Conservation (phyloP, 1,140 invertebrate species). For the Oedothorax gibbosus region DNA sequence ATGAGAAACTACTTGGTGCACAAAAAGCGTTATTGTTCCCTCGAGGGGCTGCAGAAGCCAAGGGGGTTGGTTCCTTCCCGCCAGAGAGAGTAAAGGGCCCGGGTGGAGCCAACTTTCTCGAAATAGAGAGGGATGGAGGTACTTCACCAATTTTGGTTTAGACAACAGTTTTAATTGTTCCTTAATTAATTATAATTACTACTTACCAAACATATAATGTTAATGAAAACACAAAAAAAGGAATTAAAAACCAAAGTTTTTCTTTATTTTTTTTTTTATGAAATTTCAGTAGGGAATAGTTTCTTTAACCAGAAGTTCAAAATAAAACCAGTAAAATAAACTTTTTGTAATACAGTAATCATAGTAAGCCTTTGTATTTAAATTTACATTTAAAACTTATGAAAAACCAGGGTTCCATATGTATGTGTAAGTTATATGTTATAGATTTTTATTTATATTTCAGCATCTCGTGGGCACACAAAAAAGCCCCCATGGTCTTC, state of each 20-base stretch:
- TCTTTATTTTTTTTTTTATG: no score
- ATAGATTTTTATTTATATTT: not conserved
- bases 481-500: conserved; percentile 52
- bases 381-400: not conserved
- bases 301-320: no score
- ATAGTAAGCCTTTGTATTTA: no score
- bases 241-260: no score
- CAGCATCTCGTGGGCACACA: not conserved
- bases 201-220: no score
- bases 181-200: no score
- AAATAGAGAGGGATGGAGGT: conserved; percentile 24
- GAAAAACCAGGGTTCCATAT: not conserved
- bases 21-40: conserved; percentile 94
- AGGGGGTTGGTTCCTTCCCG: not conserved
- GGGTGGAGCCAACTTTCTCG: not conserved
- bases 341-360: no score
- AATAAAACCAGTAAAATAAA: no score
- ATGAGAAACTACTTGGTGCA: conserved; percentile 95
- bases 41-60: conserved; percentile 70
- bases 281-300: no score
- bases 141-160: not conserved
- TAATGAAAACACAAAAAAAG: no score
- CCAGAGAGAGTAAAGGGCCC: conserved; percentile 3
- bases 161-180: no score
- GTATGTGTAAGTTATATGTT: not conserved